Evolutionary conservation across 37 sponge, comb jelly and placozoan species (phyloP), one percentile per base, ranked within the genome.

Genomic region (Bolinopsis microptera): DNA sequence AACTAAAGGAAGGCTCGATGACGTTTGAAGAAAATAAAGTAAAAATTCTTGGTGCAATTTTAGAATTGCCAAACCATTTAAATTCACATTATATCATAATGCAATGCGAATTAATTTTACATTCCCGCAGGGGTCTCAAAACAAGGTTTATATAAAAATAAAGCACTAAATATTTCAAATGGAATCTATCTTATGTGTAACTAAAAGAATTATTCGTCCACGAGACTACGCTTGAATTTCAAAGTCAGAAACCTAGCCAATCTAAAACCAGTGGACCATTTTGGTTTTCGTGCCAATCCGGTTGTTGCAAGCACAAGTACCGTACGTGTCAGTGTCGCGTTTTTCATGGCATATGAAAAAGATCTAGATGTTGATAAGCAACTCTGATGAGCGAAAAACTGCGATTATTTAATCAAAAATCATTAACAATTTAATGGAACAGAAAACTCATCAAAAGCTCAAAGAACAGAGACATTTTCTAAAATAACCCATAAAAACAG

Each of bases 401-500:
- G n/a, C n/a, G n/a, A n/a, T n/a, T n/a, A 48, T 48, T 18, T 48
- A 5, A 48, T 48, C 61, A 48, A 48, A 48, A 48, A 48, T 48
- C 61, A 48, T 48, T 5, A 48, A 5, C 5, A 48, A 48, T 48
- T 48, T 18, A 48, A 48, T 48, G 61, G 13, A 48, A 48, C 61
- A 48, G 61, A 48, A 48, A 48, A 48, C 61, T 5, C 61, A 48
- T 48, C 61, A 48, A 5, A 48, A 48, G 61, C 61, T 48, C 13
- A 48, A 48, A 48, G 61, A 48, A 48, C 61, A 48, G 61, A 48
- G 61, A 77, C 80, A 32, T 77, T 77, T 32, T 77, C 80, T 77
- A 77, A 77, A 77, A 77, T 77, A 77, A 77, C 80, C 80, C 80
- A 77, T 77, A 77, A 77, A 77, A 77, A 77, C 80, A 77, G 80